Percentiles rank a stretch among this genome's conserved stretches.
Evolutionary conservation across 1,140 invertebrate genomes (phyloP).

Genomic region (Gryllus bimaculatus): DNA sequence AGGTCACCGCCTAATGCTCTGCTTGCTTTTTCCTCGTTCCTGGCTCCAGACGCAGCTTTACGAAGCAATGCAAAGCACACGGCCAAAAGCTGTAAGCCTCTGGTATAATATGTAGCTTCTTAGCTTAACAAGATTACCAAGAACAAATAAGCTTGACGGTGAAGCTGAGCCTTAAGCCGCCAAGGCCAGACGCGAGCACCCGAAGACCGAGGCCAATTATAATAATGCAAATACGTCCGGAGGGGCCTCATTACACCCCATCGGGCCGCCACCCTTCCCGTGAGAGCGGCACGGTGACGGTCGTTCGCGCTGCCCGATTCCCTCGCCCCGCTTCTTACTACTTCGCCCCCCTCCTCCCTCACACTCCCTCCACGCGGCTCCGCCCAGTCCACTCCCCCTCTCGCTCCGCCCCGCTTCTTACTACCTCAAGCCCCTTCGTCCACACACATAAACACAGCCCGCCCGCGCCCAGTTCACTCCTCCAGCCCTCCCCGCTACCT

Average conservation of each 20-base stretch:
- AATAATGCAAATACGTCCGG: conserved; percentile 1
- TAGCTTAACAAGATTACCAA: conserved; percentile 15
- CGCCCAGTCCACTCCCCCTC: no score
- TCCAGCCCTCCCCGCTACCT: no score
- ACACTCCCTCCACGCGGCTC: no score
- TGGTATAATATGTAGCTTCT: conserved; percentile 2
- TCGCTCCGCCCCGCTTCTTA: no score
- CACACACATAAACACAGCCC: no score
- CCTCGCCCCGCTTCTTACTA: no score
- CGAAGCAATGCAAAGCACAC: not conserved
- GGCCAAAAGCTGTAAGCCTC: not conserved
- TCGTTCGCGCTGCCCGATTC: no score
- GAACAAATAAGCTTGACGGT: conserved; percentile 10
- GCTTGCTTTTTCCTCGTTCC: conserved; percentile 1
- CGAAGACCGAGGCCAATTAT: conserved; percentile 6
- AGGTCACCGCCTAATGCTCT: conserved; percentile 4
- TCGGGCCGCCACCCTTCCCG: not conserved
- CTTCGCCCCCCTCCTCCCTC: no score
- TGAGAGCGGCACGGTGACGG: no score
- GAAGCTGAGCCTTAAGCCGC: not conserved
- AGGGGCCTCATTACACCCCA: not conserved
- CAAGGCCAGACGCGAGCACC: not conserved
- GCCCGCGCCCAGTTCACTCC: no score
- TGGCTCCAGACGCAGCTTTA: not conserved
- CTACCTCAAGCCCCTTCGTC: no score